Conservation (phyloP, 2,797 vertebrate genomes). For the Triplophysa yarkandensis region DNA sequence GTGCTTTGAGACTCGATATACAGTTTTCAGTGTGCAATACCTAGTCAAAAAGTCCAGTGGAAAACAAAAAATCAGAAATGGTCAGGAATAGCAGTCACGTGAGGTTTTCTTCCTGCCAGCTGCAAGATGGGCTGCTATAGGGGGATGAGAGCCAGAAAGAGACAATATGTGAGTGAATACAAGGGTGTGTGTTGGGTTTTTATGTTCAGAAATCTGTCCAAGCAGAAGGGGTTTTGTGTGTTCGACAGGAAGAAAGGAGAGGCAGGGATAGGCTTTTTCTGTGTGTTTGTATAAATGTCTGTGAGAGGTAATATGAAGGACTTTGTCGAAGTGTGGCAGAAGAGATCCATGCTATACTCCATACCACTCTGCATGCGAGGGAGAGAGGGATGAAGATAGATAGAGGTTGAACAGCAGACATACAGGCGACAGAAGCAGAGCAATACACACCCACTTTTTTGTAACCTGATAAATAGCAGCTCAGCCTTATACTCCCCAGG, state of each 20-base stretch:
- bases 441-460: conserved; percentile 76
- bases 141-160: conserved; percentile 46
- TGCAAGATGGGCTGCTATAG: conserved; percentile 65
- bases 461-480: conserved; percentile 78
- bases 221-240: conserved; percentile 38
- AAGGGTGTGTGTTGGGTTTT: background rate
- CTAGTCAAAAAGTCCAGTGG: background rate
- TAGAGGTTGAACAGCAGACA: conserved; percentile 74
- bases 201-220: conserved; percentile 30
- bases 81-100: conserved; percentile 63
- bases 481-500: conserved; percentile 66
- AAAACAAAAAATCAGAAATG: conserved; percentile 11
- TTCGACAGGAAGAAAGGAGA: conserved; percentile 47
- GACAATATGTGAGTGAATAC: conserved; percentile 34
- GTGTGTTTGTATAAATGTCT: conserved; percentile 13
- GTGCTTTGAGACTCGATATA: background rate
- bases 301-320: conserved; percentile 31
- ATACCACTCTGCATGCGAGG: conserved; percentile 14
- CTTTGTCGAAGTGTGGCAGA: conserved; percentile 10
- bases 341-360: conserved; percentile 5
- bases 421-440: conserved; percentile 74
- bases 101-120: conserved; percentile 69
- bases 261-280: background rate
- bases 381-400: conserved; percentile 28
- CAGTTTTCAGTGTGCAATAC: background rate